Percentiles rank a stretch among this genome's conserved stretches.
Conservation (phyloP, 2,797 vertebrate genomes). For the Rhinatrema bivittatum region DNA sequence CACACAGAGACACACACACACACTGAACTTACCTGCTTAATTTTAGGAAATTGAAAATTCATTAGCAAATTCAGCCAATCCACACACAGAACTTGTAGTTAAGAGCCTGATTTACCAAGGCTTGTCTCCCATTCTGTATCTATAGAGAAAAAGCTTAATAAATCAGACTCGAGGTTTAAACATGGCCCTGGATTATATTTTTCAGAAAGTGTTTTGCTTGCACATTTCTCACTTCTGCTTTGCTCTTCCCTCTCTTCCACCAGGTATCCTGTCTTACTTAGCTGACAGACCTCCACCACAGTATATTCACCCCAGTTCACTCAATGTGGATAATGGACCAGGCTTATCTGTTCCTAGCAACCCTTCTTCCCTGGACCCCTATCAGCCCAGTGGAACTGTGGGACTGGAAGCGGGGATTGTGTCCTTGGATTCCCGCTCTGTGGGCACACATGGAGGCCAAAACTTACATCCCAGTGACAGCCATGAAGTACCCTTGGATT, state of each 20-base stretch:
- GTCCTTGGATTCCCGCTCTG: conserved; percentile 81
- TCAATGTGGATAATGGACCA: conserved; percentile 79
- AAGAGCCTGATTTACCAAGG: no score
- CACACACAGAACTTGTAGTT: no score
- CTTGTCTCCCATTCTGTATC: no score
- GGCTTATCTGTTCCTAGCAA: conserved; percentile 77
- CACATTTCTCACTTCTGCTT: no score
- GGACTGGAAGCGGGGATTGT: conserved; percentile 85
- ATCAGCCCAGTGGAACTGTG: conserved; percentile 73
- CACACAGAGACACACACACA: no score
- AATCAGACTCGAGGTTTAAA: no score
- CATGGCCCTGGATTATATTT: no score
- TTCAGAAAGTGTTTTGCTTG: no score
- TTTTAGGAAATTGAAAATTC: no score
- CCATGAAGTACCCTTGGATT: conserved; percentile 82
- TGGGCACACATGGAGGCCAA: conserved; percentile 62
- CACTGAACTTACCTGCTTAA: no score
- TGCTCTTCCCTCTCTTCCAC: conserved; percentile 11
- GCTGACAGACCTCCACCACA: conserved; percentile 96
- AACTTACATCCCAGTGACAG: conserved; percentile 76
- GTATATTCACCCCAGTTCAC: conserved; percentile 90
- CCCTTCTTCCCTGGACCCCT: conserved; percentile 80
- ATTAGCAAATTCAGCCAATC: no score
- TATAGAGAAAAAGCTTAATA: no score
- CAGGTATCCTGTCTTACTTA: conserved; percentile 94